Percentiles rank a stretch among this genome's conserved stretches.
Conservation (phyloP, 2,888 invertebrate species). For the Holacanthella duospinosa region DNA sequence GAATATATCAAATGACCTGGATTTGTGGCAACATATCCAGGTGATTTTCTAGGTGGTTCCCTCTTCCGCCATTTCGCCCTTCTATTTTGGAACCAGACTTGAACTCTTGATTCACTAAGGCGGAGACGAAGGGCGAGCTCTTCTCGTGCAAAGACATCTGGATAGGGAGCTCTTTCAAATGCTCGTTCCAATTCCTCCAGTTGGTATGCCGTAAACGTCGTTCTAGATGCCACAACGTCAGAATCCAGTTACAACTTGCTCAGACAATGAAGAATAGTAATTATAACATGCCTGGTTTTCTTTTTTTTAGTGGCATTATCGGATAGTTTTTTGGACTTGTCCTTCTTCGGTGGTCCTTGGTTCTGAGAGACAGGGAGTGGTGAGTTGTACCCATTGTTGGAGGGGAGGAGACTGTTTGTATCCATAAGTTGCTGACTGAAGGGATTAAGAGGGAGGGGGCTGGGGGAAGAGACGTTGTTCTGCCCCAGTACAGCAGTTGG, state of each 20-base stretch:
- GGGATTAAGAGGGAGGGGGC: background rate
- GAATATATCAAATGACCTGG: slow-evolving; percentile 23
- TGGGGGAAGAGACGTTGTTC: background rate
- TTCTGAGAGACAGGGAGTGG: no score
- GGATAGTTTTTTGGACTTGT: slow-evolving; percentile 57
- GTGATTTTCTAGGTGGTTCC: slow-evolving; percentile 79
- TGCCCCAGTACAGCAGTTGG: slow-evolving; percentile 4
- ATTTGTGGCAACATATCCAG: slow-evolving; percentile 36
- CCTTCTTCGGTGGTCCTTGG: slow-evolving; percentile 36
- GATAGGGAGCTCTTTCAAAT: slow-evolving; percentile 89
- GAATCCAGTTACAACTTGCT: no score
- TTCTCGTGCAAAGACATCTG: slow-evolving; percentile 89
- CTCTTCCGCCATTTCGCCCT: slow-evolving; percentile 90
- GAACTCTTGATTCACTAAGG: slow-evolving; percentile 62
- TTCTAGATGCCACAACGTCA: no score
- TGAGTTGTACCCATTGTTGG: slow-evolving; percentile 11
- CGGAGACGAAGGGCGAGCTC: slow-evolving; percentile 82
- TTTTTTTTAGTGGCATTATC: slow-evolving; percentile 83
- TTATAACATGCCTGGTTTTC: slow-evolving; percentile 62
- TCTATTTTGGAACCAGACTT: slow-evolving; percentile 80
- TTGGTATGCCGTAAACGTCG: slow-evolving; percentile 91
- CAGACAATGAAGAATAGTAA: background rate
- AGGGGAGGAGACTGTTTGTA: slow-evolving; percentile 8
- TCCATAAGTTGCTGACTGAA: slow-evolving; percentile 11
- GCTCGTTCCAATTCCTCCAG: slow-evolving; percentile 85